Evolutionary conservation across 2,113 vertebrate genomes (phyloP).

Genomic region (Nanorana parkeri): DNA sequence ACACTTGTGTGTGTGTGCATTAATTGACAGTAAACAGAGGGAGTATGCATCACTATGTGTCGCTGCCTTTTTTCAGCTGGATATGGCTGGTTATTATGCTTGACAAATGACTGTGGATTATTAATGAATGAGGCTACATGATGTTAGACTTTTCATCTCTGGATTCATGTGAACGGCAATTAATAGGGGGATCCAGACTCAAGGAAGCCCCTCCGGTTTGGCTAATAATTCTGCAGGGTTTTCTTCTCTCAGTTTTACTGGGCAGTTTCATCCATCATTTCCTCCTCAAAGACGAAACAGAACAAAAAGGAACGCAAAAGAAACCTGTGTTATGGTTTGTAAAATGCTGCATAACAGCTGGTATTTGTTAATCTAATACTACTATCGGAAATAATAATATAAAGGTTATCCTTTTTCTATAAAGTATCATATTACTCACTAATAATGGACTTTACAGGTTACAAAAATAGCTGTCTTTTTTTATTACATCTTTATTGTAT

Average conservation of each 20-base stretch:
- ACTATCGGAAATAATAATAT: too few species aligned
- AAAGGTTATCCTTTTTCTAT: too few species aligned
- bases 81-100: slow-evolving; percentile 67
- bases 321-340: not conserved
- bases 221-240: slow-evolving; percentile 48
- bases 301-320: slow-evolving; percentile 44
- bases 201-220: not conserved
- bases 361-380: not conserved
- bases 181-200: slow-evolving; percentile 63
- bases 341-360: not conserved
- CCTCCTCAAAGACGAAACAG: slow-evolving; percentile 34
- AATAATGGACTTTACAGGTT: too few species aligned
- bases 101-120: slow-evolving; percentile 68
- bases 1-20: slow-evolving; percentile 63
- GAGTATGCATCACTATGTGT: slow-evolving; percentile 67
- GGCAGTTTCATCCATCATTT: slow-evolving; percentile 55
- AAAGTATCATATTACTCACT: too few species aligned
- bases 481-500: too few species aligned
- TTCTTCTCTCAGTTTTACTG: slow-evolving; percentile 55
- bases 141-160: slow-evolving; percentile 65
- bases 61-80: slow-evolving; percentile 67
- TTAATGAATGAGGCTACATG: slow-evolving; percentile 68
- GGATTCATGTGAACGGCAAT: slow-evolving; percentile 64
- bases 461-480: too few species aligned
- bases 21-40: slow-evolving; percentile 69